phyloP scores from a whole-genome alignment of 23 tunicate genomes.

The Phallusia fumigata region DNA sequence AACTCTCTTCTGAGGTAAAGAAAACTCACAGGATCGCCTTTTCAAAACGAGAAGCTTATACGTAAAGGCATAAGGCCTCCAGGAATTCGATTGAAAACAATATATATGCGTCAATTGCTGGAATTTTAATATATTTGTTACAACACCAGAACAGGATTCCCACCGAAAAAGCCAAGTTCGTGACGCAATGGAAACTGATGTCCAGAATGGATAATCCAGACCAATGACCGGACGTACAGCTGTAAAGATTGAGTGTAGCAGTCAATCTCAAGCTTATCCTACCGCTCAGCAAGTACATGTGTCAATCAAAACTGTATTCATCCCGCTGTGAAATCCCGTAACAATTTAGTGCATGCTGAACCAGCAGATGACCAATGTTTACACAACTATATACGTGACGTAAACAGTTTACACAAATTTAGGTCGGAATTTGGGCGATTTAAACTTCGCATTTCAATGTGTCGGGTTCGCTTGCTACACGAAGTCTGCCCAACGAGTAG shows the following conservation, averaged over 20 bases:
- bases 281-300: not conserved
- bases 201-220: not conserved
- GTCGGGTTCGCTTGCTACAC: too few relatives aligned
- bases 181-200: not conserved
- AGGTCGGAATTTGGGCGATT: not conserved
- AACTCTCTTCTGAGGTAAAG: too few relatives aligned
- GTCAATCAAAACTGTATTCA: not conserved
- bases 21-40: too few relatives aligned
- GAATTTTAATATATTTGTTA: too few relatives aligned
- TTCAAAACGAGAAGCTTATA: too few relatives aligned
- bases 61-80: too few relatives aligned
- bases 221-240: slow-evolving; percentile 1
- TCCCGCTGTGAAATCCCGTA: not conserved
- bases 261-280: not conserved
- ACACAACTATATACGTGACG: not conserved
- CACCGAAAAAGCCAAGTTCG: not conserved
- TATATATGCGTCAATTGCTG: too few relatives aligned
- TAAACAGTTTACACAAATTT: not conserved
- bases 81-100: too few relatives aligned
- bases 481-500: too few relatives aligned
- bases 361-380: not conserved
- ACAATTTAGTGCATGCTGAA: not conserved
- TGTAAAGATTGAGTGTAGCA: not conserved
- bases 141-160: too few relatives aligned
- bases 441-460: not conserved